Evolutionary conservation across 2,888 invertebrate species (phyloP), one percentile per base, ranked within the genome.

Genomic region (Gnatocerus cornutus): DNA sequence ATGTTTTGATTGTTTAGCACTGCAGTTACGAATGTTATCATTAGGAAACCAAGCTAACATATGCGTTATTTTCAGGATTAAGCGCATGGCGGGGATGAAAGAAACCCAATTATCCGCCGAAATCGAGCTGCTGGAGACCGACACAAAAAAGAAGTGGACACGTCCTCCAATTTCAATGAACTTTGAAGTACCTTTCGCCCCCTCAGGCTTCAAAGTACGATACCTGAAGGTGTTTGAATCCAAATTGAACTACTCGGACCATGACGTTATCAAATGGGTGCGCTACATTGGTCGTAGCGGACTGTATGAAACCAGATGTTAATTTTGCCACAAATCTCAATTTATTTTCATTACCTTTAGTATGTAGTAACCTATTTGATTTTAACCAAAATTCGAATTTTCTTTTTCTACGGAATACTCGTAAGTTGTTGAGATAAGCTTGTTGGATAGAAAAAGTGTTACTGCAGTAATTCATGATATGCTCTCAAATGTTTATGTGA

Each of bases 231-330:
- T 99, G 73, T 99, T 99, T 81, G 99, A 99, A 86, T 96, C 99
- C 0, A 99, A 99, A 85, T 89, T 99, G 79, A 99, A 99, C 88
- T 99, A 99, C 86, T 99, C 98, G 0, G 99, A 99, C 86, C 99
- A 99, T 81, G 99, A 99, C 85, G 99, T 99, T 76, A 99, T 99
- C 84, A 99, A 99, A 92, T 99, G 99, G 99, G 99, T 99, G 74
- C 91, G 99, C 29, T 99, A 99, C 87, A 99, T 99, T 82, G 99
- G 99, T 48, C 92, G 98, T 81, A 99, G 98, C 84, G 99, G 99
- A 66, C 91, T 99, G 46, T 99, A 99, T 85, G 99, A 99, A 88
- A 99, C 99, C 39, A 89, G 99, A 86, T 99, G 99, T 89, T 99
- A 61, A 10, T n/a, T 14, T n/a, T 33, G 27, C 8, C 43, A 43